These are phyloP conservation scores for Trinorchestia longiramus DNA, from an alignment of 1,140 invertebrate genomes.

Conservation along the genomic window DNA sequence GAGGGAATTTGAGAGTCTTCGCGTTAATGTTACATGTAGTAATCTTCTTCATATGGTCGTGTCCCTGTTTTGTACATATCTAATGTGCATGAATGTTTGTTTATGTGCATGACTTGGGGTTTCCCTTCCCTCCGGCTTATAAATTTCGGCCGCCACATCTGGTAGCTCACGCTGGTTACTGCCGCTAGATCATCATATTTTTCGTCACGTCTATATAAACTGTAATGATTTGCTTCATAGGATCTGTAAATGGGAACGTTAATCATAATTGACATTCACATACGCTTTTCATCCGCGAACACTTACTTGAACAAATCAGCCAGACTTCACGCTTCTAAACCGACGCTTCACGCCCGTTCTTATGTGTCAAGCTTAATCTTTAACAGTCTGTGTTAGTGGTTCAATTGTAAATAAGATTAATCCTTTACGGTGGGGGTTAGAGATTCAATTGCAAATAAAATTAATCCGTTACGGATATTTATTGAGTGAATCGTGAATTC, in stretches of 20 bases:
- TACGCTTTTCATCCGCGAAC: neutral
- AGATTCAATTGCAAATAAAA: neutral
- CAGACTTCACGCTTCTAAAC: neutral
- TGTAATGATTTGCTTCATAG: too few species aligned
- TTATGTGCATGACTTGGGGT: too few species aligned
- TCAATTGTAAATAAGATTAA: neutral
- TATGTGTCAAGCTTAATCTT: neutral
- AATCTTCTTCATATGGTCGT: too few species aligned
- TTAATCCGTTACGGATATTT: neutral
- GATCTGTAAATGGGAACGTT: too few species aligned
- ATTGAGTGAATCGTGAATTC: neutral
- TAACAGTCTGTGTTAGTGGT: neutral
- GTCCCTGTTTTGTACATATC: too few species aligned
- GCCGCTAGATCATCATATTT: too few species aligned
- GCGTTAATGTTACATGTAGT: neutral
- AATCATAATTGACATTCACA: neutral
- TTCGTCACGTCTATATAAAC: too few species aligned
- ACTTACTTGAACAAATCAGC: neutral
- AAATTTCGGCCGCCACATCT: too few species aligned
- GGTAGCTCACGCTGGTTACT: too few species aligned
- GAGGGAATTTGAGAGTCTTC: neutral
- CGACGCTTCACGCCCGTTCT: neutral
- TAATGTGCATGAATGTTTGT: too few species aligned
- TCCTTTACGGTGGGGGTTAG: too few species aligned
- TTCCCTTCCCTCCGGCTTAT: too few species aligned